phyloP scores from a whole-genome alignment of 1,140 invertebrate species.

The Trichomalopsis sarcophagae region DNA sequence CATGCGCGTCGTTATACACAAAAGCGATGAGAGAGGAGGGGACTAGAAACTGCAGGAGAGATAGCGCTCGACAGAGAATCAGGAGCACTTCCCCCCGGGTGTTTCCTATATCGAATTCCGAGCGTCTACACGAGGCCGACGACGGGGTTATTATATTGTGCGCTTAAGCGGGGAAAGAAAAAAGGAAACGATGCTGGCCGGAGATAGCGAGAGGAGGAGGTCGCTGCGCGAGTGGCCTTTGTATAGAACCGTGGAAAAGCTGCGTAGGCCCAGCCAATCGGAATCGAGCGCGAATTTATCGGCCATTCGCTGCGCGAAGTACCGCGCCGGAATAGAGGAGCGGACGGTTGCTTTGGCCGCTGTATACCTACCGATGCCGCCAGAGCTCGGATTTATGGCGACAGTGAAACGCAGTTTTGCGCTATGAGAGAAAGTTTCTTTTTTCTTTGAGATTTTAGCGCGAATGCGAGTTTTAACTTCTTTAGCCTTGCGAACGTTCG shows the following conservation, averaged over 20 bases:
- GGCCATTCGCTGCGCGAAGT: neutral
- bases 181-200: neutral
- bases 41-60: neutral
- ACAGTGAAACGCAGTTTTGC: neutral
- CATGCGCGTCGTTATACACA: too few relatives aligned
- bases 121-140: too few relatives aligned
- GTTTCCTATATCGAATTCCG: neutral
- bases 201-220: neutral
- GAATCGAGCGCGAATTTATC: slow-evolving; percentile 35
- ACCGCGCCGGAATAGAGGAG: neutral
- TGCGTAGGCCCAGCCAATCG: slow-evolving; percentile 54
- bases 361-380: neutral
- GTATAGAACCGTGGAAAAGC: slow-evolving; percentile 34
- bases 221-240: slow-evolving; percentile 52
- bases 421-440: neutral
- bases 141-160: neutral
- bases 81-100: neutral
- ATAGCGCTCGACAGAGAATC: neutral
- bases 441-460: neutral
- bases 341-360: neutral
- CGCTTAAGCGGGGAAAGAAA: neutral
- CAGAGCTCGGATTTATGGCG: neutral
- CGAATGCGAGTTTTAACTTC: too few relatives aligned
- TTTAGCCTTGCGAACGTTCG: too few relatives aligned
- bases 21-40: neutral